Evolutionary conservation across 2,797 vertebrate genomes (phyloP).

Genomic region (Eulemur mongoz): DNA sequence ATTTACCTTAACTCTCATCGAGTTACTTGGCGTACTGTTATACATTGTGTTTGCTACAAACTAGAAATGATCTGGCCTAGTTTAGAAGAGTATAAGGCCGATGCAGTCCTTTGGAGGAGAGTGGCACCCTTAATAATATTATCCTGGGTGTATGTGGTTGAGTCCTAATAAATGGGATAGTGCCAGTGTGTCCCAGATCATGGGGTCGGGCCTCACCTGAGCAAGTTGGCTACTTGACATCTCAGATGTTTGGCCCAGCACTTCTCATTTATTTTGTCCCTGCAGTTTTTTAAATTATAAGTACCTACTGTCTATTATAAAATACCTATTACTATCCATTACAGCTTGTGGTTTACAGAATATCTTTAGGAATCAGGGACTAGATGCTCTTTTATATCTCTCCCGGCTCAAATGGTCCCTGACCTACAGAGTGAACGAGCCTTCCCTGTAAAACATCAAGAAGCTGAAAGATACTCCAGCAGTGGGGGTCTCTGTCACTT

Average conservation of each 20-base stretch:
- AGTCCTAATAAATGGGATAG: neutral
- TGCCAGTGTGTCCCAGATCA: neutral
- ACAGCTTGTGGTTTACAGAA: neutral
- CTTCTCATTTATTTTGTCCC: neutral
- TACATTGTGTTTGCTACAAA: neutral
- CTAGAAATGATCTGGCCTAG: neutral
- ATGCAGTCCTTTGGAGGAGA: neutral
- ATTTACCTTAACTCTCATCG: neutral
- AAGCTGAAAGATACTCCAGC: neutral
- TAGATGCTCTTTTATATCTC: neutral
- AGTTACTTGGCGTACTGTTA: neutral
- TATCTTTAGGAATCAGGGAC: neutral
- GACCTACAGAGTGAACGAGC: neutral
- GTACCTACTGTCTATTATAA: neutral
- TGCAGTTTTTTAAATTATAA: neutral
- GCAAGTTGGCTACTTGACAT: neutral
- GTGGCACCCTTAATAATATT: neutral
- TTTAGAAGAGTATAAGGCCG: neutral
- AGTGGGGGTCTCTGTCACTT: neutral
- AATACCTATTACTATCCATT: neutral
- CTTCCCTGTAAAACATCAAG: neutral
- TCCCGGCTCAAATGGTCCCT: neutral
- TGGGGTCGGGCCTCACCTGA: neutral
- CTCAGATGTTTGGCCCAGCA: neutral
- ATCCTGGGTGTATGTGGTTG: neutral